Evolutionary conservation across 1,140 invertebrate genomes (phyloP).

Genomic region (Nephila pilipes): DNA sequence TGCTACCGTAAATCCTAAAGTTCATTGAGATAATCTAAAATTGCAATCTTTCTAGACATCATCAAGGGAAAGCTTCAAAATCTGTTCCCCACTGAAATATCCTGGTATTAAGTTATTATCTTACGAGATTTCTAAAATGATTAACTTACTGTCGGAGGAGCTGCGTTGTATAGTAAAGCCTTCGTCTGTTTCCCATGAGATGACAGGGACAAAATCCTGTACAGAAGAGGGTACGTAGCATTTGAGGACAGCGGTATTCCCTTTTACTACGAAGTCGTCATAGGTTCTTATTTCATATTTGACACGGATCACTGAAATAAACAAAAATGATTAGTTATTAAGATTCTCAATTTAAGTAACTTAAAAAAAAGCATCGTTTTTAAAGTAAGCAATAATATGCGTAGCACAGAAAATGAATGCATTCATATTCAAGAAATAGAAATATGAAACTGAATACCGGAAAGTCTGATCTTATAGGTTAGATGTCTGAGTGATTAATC

Average conservation of each 20-base stretch:
- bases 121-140: conserved; percentile 23
- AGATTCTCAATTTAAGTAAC: background rate
- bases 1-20: background rate
- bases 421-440: background rate
- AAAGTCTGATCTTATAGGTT: no score
- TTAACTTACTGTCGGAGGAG: conserved; percentile 67
- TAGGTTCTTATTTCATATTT: conserved; percentile 81
- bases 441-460: no score
- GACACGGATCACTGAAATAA: conserved; percentile 73
- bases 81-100: background rate
- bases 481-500: no score
- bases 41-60: background rate
- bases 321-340: background rate
- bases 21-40: conserved; percentile 6
- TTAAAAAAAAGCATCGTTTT: background rate
- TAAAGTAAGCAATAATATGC: background rate
- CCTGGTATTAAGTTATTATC: conserved; percentile 4
- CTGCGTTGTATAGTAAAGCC: conserved; percentile 63
- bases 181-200: conserved; percentile 89
- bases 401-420: background rate
- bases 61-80: background rate
- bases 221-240: conserved; percentile 89
- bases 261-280: conserved; percentile 82
- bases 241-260: conserved; percentile 82
- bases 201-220: conserved; percentile 93